A percentile compares a stretch with the other conserved stretches of the same genome.
These are phyloP conservation scores for Stylophora pistillata DNA, from an alignment of 64 coral and sea anemone genomes.

Conservation along the genomic window DNA sequence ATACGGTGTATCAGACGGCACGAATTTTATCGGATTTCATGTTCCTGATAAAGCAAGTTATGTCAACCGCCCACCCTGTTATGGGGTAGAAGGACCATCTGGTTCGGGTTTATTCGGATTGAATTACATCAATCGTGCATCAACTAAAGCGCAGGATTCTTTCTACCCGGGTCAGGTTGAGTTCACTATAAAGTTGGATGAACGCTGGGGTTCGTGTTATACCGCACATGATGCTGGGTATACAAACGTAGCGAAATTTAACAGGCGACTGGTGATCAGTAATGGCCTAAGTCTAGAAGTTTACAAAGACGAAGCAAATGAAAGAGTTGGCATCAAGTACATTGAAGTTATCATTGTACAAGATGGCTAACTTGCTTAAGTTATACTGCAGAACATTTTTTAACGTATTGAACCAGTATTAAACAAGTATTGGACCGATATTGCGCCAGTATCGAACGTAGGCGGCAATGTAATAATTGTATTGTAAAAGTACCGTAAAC, in stretches of 20 bases:
- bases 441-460: too few species aligned
- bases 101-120: not conserved
- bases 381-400: too few species aligned
- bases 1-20: constrained; percentile 29
- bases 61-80: not conserved
- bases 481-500: too few species aligned
- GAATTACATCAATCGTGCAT: not conserved
- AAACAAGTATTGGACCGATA: too few species aligned
- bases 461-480: too few species aligned
- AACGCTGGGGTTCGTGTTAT: constrained; percentile 20
- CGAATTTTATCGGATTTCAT: constrained; percentile 4
- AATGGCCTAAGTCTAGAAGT: not conserved
- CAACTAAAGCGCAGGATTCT: not conserved
- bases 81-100: not conserved
- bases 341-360: not conserved
- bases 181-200: not conserved
- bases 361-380: not conserved
- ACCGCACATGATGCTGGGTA: not conserved
- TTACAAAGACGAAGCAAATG: not conserved
- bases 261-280: not conserved
- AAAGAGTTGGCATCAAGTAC: constrained; percentile 24
- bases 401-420: too few species aligned
- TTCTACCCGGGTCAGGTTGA: constrained; percentile 5
- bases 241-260: not conserved
- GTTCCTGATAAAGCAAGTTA: not conserved